Evolutionary conservation across 1,140 invertebrate genomes (phyloP), one percentile per base, ranked within the genome.

Genomic region (Aphis gossypii): DNA sequence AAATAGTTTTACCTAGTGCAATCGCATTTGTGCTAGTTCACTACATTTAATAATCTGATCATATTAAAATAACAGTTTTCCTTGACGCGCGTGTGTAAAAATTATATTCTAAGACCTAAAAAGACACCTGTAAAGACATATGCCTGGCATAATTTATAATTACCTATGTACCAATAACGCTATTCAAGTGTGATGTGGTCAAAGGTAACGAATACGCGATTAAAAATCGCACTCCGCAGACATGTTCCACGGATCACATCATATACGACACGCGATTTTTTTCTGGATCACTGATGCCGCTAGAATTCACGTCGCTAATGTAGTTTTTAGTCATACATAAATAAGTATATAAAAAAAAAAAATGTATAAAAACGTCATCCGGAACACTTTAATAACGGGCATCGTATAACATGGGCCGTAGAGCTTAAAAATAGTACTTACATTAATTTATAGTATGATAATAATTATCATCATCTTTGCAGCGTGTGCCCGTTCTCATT

Each of bases 371-470:
- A 86, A 41, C n/a, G 48, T 86, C 92, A 56, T 54, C 92, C 82
- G 92, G 92, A 93, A 93, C 76, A 35, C 3, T 84, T 86, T 84
- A 56, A 93, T 93, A 56, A 84, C 35, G 35, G 35, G 35, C 23
- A 30, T 30, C 46, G 23, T 18, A 68, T 93, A 86, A 93, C 51
- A 92, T 9, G 46, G 91, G 21, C 46, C 68, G 82, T 18, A n/a
- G 82, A 93, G 82, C 92, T 93, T 56, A 56, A 86, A 84, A 86
- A 54, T 48, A 56, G 35, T 92, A 23, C 30, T 30, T 41, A 54
- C 44, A 56, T 44, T 56, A 90, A 60, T 41, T 41, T 41, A 41
- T 90, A 48, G 46, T 90, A 35, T 88, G 18, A n/a, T 48, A 48
- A 14, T 90, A 68, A 90, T 90, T 60, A 90, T 44, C 25, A n/a